A percentile compares a stretch with the other conserved stretches of the same genome.
phyloP scores from a whole-genome alignment of 2,888 invertebrate species.

The Halocaridina rubra region DNA sequence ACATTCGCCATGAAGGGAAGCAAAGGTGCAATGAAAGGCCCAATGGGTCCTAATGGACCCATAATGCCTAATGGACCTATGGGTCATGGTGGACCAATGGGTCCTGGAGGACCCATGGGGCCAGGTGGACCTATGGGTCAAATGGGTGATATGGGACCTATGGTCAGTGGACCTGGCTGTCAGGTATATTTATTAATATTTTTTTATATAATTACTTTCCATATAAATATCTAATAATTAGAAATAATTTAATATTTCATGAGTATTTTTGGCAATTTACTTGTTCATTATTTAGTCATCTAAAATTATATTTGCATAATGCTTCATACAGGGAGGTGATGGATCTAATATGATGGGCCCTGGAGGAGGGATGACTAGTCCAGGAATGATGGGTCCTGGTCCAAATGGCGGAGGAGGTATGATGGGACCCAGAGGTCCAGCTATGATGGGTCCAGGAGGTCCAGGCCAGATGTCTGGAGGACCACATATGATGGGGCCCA shows the following conservation, averaged over 20 bases:
- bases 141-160: slow-evolving; percentile 60
- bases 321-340: slow-evolving; percentile 37
- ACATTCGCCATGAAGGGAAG: slow-evolving; percentile 76
- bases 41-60: slow-evolving; percentile 65
- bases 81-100: slow-evolving; percentile 62
- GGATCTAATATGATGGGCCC: slow-evolving; percentile 49
- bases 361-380: slow-evolving; percentile 22
- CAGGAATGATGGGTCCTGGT: slow-evolving; percentile 55
- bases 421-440: slow-evolving; percentile 63
- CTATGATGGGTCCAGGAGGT: slow-evolving; percentile 64
- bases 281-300: no score
- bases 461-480: slow-evolving; percentile 64
- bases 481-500: slow-evolving; percentile 64
- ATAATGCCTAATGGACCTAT: slow-evolving; percentile 61
- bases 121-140: slow-evolving; percentile 70
- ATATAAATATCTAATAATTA: no score
- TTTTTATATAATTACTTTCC: neutral
- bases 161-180: slow-evolving; percentile 45
- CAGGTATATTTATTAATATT: neutral
- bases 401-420: slow-evolving; percentile 57
- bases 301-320: no score
- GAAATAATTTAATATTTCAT: no score
- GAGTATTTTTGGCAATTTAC: no score
- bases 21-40: slow-evolving; percentile 64
- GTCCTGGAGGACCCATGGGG: slow-evolving; percentile 68